A percentile compares a stretch with the other conserved stretches of the same genome.
These are phyloP conservation scores for Microcebus jonahi DNA, from an alignment of 2,113 vertebrate species.

Conservation along the genomic window DNA sequence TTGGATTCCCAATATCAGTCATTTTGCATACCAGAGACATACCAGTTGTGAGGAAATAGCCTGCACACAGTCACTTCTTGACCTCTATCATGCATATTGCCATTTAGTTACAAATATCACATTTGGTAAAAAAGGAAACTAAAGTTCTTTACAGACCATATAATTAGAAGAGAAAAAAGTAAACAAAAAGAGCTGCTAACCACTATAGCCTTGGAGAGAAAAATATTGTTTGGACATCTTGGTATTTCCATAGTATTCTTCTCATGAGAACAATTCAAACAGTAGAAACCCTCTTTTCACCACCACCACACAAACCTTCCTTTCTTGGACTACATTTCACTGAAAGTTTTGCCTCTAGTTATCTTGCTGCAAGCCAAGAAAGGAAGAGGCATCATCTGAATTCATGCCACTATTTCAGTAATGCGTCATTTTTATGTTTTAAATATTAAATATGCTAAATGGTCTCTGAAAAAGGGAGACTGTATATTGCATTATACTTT, in stretches of 20 bases:
- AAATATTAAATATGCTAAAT: slow-evolving; percentile 62
- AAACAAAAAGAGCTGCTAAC: not conserved
- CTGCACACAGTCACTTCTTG: not conserved
- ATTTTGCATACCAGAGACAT: too few species aligned
- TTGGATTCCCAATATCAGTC: not conserved
- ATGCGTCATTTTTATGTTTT: slow-evolving; percentile 37
- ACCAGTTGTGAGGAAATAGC: not conserved
- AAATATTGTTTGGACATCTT: not conserved
- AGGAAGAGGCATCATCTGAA: not conserved
- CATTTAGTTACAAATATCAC: not conserved
- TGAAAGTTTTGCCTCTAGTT: not conserved
- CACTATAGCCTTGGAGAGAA: not conserved
- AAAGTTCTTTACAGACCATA: not conserved
- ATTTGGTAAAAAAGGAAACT: not conserved
- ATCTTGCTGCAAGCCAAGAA: not conserved
- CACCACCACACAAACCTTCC: not conserved
- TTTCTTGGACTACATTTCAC: not conserved
- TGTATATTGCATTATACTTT: slow-evolving; percentile 16
- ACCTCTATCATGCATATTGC: not conserved
- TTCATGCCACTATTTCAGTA: slow-evolving; percentile 18
- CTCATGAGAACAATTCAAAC: not conserved
- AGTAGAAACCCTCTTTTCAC: not conserved
- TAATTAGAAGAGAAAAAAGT: not conserved
- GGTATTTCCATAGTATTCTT: not conserved
- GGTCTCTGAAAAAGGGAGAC: slow-evolving; percentile 42